Conservation (phyloP, 1,140 invertebrate species). For the Idris sp. region DNA sequence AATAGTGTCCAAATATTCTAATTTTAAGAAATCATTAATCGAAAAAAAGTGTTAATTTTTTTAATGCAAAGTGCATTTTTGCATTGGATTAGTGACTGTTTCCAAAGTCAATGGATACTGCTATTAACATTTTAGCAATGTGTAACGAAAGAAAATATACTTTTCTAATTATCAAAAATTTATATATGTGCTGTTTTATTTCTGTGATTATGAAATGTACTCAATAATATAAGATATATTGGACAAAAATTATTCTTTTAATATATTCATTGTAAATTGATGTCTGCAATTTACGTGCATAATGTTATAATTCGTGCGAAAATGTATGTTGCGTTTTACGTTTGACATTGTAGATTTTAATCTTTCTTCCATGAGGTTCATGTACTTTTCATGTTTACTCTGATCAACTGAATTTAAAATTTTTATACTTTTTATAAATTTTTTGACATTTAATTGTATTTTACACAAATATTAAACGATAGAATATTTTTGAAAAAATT, state of each 20-base stretch:
- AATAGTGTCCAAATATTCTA: conserved; percentile 32
- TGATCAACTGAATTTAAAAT: too few relatives aligned
- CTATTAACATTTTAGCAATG: conserved; percentile 24
- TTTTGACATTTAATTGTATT: too few relatives aligned
- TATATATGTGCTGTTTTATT: background rate
- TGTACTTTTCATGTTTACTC: too few relatives aligned
- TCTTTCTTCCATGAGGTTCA: background rate
- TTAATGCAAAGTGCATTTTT: background rate
- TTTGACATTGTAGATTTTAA: background rate
- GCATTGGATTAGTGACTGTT: conserved; percentile 6
- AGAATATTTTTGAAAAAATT: too few relatives aligned
- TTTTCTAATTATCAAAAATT: background rate
- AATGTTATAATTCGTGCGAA: background rate
- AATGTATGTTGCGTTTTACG: background rate
- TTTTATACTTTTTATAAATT: too few relatives aligned
- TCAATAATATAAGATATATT: background rate
- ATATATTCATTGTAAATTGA: background rate
- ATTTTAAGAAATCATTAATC: conserved; percentile 13
- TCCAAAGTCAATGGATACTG: conserved; percentile 34
- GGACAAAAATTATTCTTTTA: conserved; percentile 6
- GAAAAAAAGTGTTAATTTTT: background rate
- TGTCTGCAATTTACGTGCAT: background rate
- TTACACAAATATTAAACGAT: too few relatives aligned
- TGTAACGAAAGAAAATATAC: background rate
- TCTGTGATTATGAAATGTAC: background rate